Conservation (phyloP, 2,888 invertebrate genomes). For the Cordilura impudica region DNA sequence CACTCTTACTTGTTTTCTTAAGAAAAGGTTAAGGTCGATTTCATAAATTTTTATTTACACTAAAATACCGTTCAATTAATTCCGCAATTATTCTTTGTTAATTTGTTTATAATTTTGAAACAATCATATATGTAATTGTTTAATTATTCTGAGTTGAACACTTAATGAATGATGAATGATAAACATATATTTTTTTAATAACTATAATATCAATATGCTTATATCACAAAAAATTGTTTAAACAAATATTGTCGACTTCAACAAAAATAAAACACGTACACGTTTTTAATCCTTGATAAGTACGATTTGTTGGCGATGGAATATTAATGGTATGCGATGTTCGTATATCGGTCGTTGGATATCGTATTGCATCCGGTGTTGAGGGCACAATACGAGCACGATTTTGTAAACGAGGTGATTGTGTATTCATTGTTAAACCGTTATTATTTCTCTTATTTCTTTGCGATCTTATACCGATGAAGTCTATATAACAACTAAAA, state of each 20-base stretch:
- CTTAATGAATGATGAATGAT: not conserved
- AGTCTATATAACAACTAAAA: conserved; percentile 46
- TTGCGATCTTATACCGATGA: conserved; percentile 30
- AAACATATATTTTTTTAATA: not conserved
- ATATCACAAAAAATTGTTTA: no score
- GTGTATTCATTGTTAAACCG: conserved; percentile 67
- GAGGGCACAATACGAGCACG: conserved; percentile 66
- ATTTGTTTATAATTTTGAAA: not conserved
- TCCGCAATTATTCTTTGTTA: no score
- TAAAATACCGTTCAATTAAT: no score
- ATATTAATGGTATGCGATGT: conserved; percentile 62
- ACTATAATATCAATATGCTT: no score
- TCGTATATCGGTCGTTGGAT: conserved; percentile 67
- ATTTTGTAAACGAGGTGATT: conserved; percentile 69
- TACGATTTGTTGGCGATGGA: conserved; percentile 63
- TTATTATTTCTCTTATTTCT: not conserved
- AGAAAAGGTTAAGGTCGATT: no score
- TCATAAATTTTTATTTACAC: no score
- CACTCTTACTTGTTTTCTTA: no score
- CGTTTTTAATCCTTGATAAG: conserved; percentile 71
- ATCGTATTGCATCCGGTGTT: conserved; percentile 55
- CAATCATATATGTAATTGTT: not conserved
- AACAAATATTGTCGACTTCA: no score
- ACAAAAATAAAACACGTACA: conserved; percentile 64
- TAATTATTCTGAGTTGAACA: not conserved